Percentiles rank a stretch among this genome's conserved stretches.
Evolutionary conservation across 2,888 invertebrate genomes (phyloP).

Genomic region (Dynastes grantii): DNA sequence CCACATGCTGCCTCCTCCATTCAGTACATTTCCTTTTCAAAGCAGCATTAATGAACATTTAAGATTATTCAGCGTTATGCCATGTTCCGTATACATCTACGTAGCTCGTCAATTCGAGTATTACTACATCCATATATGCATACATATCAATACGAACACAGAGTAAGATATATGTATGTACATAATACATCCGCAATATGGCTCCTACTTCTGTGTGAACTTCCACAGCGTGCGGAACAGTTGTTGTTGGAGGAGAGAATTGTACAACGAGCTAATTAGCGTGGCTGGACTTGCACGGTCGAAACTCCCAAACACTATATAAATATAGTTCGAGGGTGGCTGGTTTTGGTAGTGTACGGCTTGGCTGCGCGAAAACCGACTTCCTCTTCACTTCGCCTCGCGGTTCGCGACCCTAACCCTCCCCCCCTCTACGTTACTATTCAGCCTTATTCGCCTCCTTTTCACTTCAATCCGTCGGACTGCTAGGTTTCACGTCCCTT

Average conservation of each 20-base stretch:
- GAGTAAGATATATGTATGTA: not conserved
- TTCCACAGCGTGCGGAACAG: constrained; percentile 44
- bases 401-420: constrained; percentile 1
- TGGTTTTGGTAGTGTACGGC: constrained; percentile 34
- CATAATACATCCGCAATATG: not conserved
- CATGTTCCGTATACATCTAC: constrained; percentile 11
- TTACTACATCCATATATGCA: constrained; percentile 37
- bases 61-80: constrained; percentile 48
- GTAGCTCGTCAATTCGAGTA: constrained; percentile 38
- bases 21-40: not conserved
- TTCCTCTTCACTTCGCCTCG: constrained; percentile 9
- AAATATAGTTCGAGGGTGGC: constrained; percentile 48
- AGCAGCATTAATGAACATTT: constrained; percentile 30
- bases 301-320: constrained; percentile 49
- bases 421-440: not conserved
- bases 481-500: constrained; percentile 1
- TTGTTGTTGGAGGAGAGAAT: constrained; percentile 44
- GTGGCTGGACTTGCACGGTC: constrained; percentile 49
- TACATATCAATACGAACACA: constrained; percentile 18
- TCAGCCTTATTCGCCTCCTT: constrained; percentile 24
- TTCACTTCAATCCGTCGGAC: constrained; percentile 47
- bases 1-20: not conserved
- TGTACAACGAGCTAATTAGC: constrained; percentile 51
- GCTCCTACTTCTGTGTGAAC: constrained; percentile 26
- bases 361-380: constrained; percentile 31